Evolutionary conservation across 2,113 vertebrate species (phyloP).

Genomic region (Cynoglossus semilaevis): DNA sequence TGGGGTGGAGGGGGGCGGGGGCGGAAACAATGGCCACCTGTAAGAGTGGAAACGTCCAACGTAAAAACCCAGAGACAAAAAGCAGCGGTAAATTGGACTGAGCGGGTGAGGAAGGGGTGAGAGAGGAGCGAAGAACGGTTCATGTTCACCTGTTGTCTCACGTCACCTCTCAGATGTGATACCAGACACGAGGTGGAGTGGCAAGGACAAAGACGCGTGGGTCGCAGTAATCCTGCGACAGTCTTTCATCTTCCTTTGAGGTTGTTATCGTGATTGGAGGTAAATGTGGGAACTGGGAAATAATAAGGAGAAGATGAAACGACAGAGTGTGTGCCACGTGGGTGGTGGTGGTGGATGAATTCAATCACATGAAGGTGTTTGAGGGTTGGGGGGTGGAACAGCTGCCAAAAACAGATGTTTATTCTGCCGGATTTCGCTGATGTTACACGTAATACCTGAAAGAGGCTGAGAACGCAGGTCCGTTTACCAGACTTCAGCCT

Average conservation of each 20-base stretch:
- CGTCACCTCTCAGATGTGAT: not conserved
- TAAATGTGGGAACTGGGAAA: conserved; percentile 5
- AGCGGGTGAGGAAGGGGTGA: not conserved
- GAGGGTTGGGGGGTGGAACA: conserved; percentile 18
- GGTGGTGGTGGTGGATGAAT: not conserved
- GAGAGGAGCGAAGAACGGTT: conserved; percentile 1
- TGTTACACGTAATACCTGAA: conserved; percentile 9
- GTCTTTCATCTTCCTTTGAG: conserved; percentile 11
- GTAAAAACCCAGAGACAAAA: conserved; percentile 30
- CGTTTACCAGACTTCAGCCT: conserved; percentile 1
- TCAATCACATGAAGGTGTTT: not conserved
- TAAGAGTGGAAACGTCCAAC: conserved; percentile 28
- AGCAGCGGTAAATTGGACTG: not conserved
- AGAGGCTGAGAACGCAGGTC: not conserved
- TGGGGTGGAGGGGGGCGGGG: no score
- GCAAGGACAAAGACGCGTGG: not conserved
- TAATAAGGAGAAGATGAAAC: conserved; percentile 8
- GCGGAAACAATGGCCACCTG: conserved; percentile 12
- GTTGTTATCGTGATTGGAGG: conserved; percentile 1
- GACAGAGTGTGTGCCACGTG: not conserved
- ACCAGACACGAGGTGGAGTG: not conserved
- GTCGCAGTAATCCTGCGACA: conserved; percentile 8
- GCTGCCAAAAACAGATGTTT: conserved; percentile 38
- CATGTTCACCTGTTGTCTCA: conserved; percentile 1
- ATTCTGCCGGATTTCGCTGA: conserved; percentile 10